Percentiles rank a stretch among this genome's conserved stretches.
phyloP scores from a whole-genome alignment of 64 coral and sea anemone species.

The Catalaphyllia jardinei region DNA sequence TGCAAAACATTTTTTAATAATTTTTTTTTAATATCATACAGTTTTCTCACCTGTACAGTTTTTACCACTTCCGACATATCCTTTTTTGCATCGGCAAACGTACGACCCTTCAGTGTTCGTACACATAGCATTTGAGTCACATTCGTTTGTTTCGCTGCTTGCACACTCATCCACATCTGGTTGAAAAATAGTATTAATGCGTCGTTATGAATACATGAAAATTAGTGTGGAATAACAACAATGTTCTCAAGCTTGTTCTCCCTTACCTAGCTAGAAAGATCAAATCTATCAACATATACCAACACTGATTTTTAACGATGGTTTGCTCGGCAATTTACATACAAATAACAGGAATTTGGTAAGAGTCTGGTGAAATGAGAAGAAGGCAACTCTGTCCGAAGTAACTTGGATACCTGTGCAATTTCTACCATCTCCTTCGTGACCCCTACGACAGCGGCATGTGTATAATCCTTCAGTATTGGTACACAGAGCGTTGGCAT shows the following conservation, averaged over 20 bases:
- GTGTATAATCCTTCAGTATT: slow-evolving; percentile 12
- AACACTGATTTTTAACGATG: too few relatives aligned
- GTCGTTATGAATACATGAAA: too few relatives aligned
- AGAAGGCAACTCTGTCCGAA: too few relatives aligned
- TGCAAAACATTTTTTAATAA: too few relatives aligned
- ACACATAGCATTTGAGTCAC: slow-evolving; percentile 16
- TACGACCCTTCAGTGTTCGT: slow-evolving; percentile 41
- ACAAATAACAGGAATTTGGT: too few relatives aligned
- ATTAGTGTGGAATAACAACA: too few relatives aligned
- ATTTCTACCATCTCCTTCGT: slow-evolving; percentile 18
- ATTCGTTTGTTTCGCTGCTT: background rate
- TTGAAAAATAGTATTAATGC: background rate
- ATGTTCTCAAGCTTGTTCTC: too few relatives aligned
- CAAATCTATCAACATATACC: too few relatives aligned
- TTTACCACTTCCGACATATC: slow-evolving; percentile 27
- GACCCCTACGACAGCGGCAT: background rate
- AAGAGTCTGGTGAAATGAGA: too few relatives aligned
- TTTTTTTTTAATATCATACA: too few relatives aligned
- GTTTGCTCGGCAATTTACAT: too few relatives aligned
- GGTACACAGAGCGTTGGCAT: background rate
- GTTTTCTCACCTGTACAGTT: slow-evolving; percentile 29
- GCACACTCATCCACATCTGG: slow-evolving; percentile 47
- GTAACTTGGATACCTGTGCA: slow-evolving; percentile 34
- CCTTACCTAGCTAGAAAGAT: too few relatives aligned
- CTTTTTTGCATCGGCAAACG: slow-evolving; percentile 20